Base-by-base conservation (phyloP, 1,140 invertebrate genomes). In the Hesperophylax magnus region DNA sequence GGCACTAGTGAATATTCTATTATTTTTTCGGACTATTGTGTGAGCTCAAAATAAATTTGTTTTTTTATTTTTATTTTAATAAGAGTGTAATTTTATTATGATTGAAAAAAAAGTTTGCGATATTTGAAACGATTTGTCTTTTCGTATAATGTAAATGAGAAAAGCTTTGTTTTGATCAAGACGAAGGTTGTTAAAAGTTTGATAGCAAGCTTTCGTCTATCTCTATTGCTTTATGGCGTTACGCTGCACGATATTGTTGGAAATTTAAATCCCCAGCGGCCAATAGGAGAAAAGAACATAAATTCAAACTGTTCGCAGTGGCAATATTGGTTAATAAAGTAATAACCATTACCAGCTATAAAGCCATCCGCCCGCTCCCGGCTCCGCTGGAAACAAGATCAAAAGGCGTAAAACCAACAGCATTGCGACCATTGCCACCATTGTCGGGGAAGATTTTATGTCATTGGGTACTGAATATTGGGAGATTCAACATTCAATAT, bases 321-420 rank as follows among this genome's bases (percentile, higher is more conserved):
- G 79, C 83, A 84, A 84, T 84, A 84, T 84, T 84, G 83, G 83
- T 82, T 84, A 84, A 84, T 84, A 84, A 84, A 84, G 79, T 71
- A 84, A 84, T 84, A 84, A 84, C 80, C 83, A 77, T 84, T 81
- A 79, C 72, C 39, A 67, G 82, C 82, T 79, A 81, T 84, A 84
- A 84, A 81, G 61, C 71, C 77, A 20, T 5, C 47, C 54, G 34
- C 53, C 15, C 27, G 52, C 24, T 72, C 67, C 3, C 76, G 58
- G 6, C n/a, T 22, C 22, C 31, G 53, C 18, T 69, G 27, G 63
- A 81, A 81, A 39, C 58, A 52, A 27, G 54, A 71, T 69, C 22
- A 60, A 63, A 81, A 56, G 39, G 54, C 54, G 24, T 58, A 22
- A 81, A 81, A 74, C 65, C 74, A 58, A 71, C 79, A 78, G 69